These are phyloP conservation scores for Anarsia innoxiella DNA, from an alignment of 2,888 invertebrate species.

Conservation along the genomic window DNA sequence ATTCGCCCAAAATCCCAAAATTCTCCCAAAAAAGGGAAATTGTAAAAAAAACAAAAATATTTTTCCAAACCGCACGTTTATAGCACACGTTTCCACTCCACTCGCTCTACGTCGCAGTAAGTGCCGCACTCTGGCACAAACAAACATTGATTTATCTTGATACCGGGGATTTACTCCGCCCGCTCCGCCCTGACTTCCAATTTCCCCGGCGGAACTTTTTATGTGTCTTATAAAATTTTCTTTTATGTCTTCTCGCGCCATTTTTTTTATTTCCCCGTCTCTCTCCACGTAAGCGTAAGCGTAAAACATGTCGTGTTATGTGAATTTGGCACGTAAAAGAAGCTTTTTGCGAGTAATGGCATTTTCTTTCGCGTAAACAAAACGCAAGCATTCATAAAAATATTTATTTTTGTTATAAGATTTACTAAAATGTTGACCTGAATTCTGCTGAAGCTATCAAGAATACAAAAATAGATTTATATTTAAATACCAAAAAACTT, in stretches of 20 bases:
- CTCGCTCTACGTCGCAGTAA: slow-evolving; percentile 35
- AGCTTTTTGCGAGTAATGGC: no score
- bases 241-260: slow-evolving; percentile 23
- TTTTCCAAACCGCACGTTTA: not conserved
- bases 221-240: slow-evolving; percentile 67
- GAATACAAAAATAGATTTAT: no score
- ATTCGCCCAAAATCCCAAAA: not conserved
- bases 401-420: no score
- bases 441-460: no score
- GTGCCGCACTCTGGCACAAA: slow-evolving; percentile 55
- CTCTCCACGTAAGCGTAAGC: no score
- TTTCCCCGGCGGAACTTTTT: slow-evolving; percentile 66
- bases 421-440: no score
- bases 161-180: slow-evolving; percentile 55
- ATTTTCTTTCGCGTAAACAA: no score
- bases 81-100: slow-evolving; percentile 29
- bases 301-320: no score
- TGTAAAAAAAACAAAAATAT: not conserved
- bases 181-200: slow-evolving; percentile 62
- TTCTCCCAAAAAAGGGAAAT: not conserved
- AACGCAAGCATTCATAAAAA: no score
- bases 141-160: slow-evolving; percentile 75
- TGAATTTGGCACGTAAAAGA: no score
- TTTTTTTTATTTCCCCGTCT: not conserved
- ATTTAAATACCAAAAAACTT: no score